Conservation (phyloP, 1,140 invertebrate species). For the Matsumurasca onukii region DNA sequence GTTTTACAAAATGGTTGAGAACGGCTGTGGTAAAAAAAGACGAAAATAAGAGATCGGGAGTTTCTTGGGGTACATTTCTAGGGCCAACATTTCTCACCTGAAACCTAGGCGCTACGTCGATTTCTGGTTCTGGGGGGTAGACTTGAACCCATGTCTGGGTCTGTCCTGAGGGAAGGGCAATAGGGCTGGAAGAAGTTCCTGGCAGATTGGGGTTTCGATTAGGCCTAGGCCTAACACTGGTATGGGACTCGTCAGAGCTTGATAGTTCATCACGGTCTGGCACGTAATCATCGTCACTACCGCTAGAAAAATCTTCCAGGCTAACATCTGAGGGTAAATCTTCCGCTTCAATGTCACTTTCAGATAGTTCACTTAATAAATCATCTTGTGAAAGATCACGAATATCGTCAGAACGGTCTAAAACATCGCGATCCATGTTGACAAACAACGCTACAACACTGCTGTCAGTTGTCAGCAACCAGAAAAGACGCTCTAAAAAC, state of each 20-base stretch:
- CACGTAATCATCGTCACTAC: neutral
- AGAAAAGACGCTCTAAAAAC: neutral
- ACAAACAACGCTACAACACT: neutral
- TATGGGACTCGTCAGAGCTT: neutral
- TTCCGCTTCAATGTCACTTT: constrained; percentile 1
- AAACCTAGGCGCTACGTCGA: constrained; percentile 3
- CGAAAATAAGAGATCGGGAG: neutral
- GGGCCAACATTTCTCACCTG: neutral
- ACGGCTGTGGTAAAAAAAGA: neutral
- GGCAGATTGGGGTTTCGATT: neutral
- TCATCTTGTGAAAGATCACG: neutral
- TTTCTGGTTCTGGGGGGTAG: neutral
- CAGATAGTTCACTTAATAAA: neutral
- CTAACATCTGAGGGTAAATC: neutral
- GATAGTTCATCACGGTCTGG: neutral
- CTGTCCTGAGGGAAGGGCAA: neutral
- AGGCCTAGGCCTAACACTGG: neutral
- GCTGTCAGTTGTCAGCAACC: neutral
- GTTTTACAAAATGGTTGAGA: neutral
- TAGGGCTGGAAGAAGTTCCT: neutral
- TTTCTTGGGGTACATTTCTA: constrained; percentile 3
- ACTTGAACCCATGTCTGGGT: neutral
- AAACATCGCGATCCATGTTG: neutral
- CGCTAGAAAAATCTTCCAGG: neutral
- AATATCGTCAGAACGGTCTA: neutral